Percentiles rank a stretch among this genome's conserved stretches.
phyloP scores from a whole-genome alignment of 2,113 vertebrate species.

The Caranx melampygus region DNA sequence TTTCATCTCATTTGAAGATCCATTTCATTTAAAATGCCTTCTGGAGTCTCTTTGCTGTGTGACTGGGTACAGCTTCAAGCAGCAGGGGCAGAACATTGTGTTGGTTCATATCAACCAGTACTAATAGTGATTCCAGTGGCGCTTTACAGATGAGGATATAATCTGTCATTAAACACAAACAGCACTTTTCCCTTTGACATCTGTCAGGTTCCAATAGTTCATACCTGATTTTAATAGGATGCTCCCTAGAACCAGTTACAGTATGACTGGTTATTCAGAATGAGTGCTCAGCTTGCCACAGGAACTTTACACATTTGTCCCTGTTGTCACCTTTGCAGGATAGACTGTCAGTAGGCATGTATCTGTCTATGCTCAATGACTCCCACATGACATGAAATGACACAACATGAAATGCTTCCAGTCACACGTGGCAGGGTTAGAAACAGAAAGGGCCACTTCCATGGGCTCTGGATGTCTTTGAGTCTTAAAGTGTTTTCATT shows the following conservation, averaged over 20 bases:
- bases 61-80: constrained; percentile 10
- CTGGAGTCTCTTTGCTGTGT: constrained; percentile 4
- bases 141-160: constrained; percentile 1
- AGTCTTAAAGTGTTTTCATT: constrained; percentile 10
- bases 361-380: constrained; percentile 41
- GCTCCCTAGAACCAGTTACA: background rate
- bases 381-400: constrained; percentile 19
- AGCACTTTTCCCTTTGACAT: background rate
- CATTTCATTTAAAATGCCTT: background rate
- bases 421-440: constrained; percentile 23
- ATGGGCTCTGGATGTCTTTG: constrained; percentile 15
- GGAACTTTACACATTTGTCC: constrained; percentile 25
- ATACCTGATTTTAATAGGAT: background rate
- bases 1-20: constrained; percentile 17
- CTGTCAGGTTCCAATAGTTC: background rate
- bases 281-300: background rate
- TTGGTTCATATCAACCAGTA: constrained; percentile 23
- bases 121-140: constrained; percentile 9
- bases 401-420: background rate
- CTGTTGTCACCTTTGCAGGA: constrained; percentile 24
- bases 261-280: background rate
- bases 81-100: constrained; percentile 40
- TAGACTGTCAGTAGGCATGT: background rate
- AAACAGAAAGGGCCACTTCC: background rate
- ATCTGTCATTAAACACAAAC: background rate